A percentile compares a stretch with the other conserved stretches of the same genome.
phyloP scores from a whole-genome alignment of 2,113 vertebrate species.

The Lophius piscatorius region DNA sequence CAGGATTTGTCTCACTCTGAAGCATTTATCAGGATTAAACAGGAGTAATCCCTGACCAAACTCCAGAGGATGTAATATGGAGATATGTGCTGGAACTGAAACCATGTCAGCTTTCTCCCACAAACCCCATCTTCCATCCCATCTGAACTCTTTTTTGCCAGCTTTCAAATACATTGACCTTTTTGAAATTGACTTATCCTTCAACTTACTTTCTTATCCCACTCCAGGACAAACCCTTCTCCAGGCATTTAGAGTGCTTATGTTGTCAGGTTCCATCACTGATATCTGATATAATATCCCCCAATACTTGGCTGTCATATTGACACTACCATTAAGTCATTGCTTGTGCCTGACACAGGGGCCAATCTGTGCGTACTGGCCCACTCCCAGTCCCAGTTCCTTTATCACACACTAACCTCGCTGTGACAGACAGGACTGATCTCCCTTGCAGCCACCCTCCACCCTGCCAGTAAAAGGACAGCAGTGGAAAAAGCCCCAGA shows the following conservation, averaged over 20 bases:
- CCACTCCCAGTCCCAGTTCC: conserved; percentile 58
- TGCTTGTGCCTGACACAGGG: conserved; percentile 63
- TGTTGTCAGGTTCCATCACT: conserved; percentile 62
- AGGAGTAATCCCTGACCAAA: conserved; percentile 77
- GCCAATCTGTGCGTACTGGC: conserved; percentile 58
- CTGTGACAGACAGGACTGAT: conserved; percentile 76
- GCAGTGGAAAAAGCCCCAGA: conserved; percentile 75
- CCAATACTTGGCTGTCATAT: conserved; percentile 66
- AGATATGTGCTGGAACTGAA: conserved; percentile 71
- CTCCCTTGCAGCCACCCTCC: conserved; percentile 69
- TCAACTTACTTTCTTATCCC: conserved; percentile 55
- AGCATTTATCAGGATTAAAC: conserved; percentile 79
- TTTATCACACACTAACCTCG: conserved; percentile 69
- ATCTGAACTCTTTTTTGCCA: conserved; percentile 52
- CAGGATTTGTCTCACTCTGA: conserved; percentile 67
- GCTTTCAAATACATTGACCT: conserved; percentile 37
- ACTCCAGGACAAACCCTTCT: conserved; percentile 42
- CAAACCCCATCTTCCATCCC: conserved; percentile 57
- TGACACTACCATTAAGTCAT: conserved; percentile 76
- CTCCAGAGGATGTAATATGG: conserved; percentile 76
- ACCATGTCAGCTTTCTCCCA: conserved; percentile 68
- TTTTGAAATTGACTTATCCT: conserved; percentile 59
- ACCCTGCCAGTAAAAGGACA: conserved; percentile 78
- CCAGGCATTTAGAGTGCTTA: conserved; percentile 51
- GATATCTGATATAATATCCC: conserved; percentile 71